Percentiles rank a stretch among this genome's conserved stretches.
These are phyloP conservation scores for Microtus richardsoni DNA, from an alignment of 2,113 vertebrate species.

Conservation along the genomic window DNA sequence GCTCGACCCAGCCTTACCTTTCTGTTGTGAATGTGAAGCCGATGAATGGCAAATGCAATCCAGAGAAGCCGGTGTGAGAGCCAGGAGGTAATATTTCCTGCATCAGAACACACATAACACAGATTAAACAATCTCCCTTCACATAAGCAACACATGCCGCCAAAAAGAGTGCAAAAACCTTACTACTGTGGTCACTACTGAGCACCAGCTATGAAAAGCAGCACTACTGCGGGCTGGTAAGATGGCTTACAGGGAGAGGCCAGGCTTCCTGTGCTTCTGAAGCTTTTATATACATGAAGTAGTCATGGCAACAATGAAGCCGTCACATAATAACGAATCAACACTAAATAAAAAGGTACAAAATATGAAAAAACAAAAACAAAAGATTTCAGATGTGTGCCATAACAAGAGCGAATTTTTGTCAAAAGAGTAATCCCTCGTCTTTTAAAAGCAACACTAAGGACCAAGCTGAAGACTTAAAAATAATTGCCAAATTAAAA, in stretches of 20 bases:
- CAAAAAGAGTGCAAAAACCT: no score
- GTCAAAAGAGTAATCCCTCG: neutral
- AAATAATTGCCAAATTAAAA: neutral
- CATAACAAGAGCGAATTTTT: neutral
- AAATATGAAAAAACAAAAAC: neutral
- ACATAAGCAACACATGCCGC: accelerated
- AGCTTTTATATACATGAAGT: neutral
- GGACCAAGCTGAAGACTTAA: neutral
- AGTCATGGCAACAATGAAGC: accelerated
- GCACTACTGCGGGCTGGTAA: neutral
- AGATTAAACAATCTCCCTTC: neutral
- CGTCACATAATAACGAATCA: accelerated
- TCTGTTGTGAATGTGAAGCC: slow-evolving; percentile 98
- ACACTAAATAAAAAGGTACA: neutral
- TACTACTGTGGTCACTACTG: neutral
- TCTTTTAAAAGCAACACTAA: neutral
- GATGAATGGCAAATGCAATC: slow-evolving; percentile 96
- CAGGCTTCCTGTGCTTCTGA: neutral
- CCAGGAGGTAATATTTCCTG: slow-evolving; percentile 94
- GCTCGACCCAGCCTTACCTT: slow-evolving; percentile 79
- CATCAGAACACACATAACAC: slow-evolving; percentile 33
- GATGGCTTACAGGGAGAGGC: neutral
- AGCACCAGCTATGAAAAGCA: neutral
- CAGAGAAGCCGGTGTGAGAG: slow-evolving; percentile 95
- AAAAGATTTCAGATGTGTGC: neutral